Base-by-base conservation (phyloP, 2,113 vertebrate genomes). In the Platichthys stellatus region DNA sequence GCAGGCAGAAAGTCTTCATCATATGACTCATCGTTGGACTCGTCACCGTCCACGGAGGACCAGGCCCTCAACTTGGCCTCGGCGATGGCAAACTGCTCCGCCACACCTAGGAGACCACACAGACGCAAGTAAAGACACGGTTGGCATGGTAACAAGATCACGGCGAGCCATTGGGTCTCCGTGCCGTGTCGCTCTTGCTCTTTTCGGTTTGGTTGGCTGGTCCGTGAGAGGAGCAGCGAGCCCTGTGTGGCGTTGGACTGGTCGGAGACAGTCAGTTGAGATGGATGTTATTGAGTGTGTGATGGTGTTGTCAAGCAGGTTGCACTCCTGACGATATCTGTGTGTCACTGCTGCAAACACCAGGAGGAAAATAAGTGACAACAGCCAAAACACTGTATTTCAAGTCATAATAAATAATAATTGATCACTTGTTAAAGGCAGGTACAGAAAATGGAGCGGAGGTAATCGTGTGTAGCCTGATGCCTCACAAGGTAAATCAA, bases 11-110 rank as follows among this genome's bases (percentile, higher is more conserved):
- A 97, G 82, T 99, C 97, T 79, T 99, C 97, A 0, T 99, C 97
- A 0, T 97, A 99, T 66, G 98, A 99, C 72, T 99, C 98, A 0
- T 98, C 97, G 0, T 96, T 97, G 67, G 97, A 98, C 78, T 99
- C 97, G 0, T 99, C 97, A 0, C 98, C 97, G 0, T 99, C 98
- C 82, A 99, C 93, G 0, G 97, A 99, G 51, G 98, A 99, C 97
- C 97, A 99, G 63, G 98, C 98, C 49, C 97, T 95, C 85, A 99
- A 96, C 88, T 98, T 99, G 61, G 98, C 98, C 91, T 98, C 98
- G 0, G 97, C 97, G 0, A 99, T 99, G 79, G 97, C 98, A 85
- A 99, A 99, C 92, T 99, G 97, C 89, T 99, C 97, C 0, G 97
- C 97, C 53, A 97, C 96, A 68, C 96, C 96, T 97, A 56, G 23